Percentiles rank a stretch among this genome's conserved stretches.
These are phyloP conservation scores for Amaurobius ferox DNA, from an alignment of 2,888 invertebrate genomes.

Conservation along the genomic window DNA sequence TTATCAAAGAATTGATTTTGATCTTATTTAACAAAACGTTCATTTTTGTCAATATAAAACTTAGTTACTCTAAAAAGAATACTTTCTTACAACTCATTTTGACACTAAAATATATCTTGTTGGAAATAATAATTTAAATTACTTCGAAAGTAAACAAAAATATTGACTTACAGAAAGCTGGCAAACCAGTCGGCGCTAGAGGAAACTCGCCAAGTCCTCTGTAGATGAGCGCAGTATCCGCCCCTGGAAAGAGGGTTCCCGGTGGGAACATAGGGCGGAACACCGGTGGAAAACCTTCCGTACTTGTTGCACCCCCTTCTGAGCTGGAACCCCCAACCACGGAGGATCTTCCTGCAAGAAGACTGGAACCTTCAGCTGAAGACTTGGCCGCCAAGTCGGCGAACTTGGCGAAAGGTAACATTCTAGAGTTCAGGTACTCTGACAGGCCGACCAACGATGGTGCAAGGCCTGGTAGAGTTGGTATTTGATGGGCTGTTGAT, in stretches of 20 bases:
- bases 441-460: slow-evolving; percentile 67
- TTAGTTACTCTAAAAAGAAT: too few species aligned
- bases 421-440: slow-evolving; percentile 65
- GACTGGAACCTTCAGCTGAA: slow-evolving; percentile 37
- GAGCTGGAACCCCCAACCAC: slow-evolving; percentile 35
- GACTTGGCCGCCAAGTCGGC: slow-evolving; percentile 60
- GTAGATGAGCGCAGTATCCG: slow-evolving; percentile 68
- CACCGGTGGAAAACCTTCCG: slow-evolving; percentile 58
- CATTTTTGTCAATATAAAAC: too few species aligned
- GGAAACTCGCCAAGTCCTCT: slow-evolving; percentile 70
- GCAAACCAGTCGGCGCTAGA: slow-evolving; percentile 70
- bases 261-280: slow-evolving; percentile 71
- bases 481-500: slow-evolving; percentile 58
- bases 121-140: too few species aligned
- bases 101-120: too few species aligned
- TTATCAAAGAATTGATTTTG: too few species aligned
- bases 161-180: slow-evolving; percentile 69
- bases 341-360: slow-evolving; percentile 45
- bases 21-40: too few species aligned
- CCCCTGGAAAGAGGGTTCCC: slow-evolving; percentile 65
- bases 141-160: too few species aligned
- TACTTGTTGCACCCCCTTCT: slow-evolving; percentile 35
- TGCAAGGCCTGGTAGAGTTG: slow-evolving; percentile 53
- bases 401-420: slow-evolving; percentile 70
- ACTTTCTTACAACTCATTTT: too few species aligned